These are phyloP conservation scores for Apeira syringaria DNA, from an alignment of 2,888 invertebrate species.

Conservation along the genomic window DNA sequence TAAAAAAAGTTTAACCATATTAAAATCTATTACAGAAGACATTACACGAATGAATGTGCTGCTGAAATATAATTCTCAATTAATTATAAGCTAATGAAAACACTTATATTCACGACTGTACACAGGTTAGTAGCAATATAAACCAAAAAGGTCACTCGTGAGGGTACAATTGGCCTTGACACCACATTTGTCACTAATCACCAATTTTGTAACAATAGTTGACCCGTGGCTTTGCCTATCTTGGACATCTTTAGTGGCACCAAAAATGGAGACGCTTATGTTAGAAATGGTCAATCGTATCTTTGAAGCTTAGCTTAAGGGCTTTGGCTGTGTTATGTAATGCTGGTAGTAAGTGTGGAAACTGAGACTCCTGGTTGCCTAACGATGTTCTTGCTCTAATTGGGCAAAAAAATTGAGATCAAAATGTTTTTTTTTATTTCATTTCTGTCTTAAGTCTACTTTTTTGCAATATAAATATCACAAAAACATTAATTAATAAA, in stretches of 20 bases:
- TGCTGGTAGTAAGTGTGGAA: not conserved
- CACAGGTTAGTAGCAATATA: not conserved
- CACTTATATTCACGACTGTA: not conserved
- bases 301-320: not conserved
- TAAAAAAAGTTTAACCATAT: no score
- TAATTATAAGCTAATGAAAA: no score
- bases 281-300: constrained; percentile 1
- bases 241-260: constrained; percentile 5
- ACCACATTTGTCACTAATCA: constrained; percentile 11
- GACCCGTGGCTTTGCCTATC: constrained; percentile 6
- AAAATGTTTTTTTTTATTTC: no score
- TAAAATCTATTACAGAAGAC: no score
- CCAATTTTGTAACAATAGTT: constrained; percentile 11
- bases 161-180: constrained; percentile 14
- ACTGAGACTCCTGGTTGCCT: no score
- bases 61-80: no score
- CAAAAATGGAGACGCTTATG: not conserved
- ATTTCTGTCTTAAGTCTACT: no score
- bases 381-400: no score
- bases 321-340: not conserved
- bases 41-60: no score
- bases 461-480: no score
- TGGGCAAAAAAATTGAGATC: no score
- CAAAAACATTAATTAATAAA: no score
- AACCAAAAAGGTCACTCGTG: constrained; percentile 12